Percentiles rank a stretch among this genome's conserved stretches.
phyloP scores from a whole-genome alignment of 2,113 vertebrate genomes.

The Zosterops japonicus region DNA sequence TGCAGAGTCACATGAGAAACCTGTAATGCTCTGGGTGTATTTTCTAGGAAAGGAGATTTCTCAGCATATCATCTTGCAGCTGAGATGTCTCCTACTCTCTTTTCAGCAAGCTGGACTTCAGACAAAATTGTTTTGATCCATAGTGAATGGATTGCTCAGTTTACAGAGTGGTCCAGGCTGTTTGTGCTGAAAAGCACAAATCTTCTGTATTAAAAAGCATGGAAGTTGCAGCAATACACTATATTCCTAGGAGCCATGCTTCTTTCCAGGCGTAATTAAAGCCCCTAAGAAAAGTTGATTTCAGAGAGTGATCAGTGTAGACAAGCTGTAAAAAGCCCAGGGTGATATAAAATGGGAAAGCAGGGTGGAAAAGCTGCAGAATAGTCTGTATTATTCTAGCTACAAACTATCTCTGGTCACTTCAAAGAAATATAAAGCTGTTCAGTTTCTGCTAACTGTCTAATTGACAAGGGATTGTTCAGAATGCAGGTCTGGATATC shows the following conservation, averaged over 20 bases:
- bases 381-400: background rate
- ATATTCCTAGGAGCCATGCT: background rate
- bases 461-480: background rate
- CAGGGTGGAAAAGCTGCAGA: background rate
- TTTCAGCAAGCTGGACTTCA: background rate
- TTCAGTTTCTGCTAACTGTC: background rate
- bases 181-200: background rate
- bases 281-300: background rate
- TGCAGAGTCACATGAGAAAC: background rate
- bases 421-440: background rate
- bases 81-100: background rate
- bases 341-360: background rate
- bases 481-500: slow-evolving; percentile 22
- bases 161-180: background rate
- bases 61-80: background rate
- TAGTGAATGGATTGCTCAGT: background rate
- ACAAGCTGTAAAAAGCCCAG: background rate
- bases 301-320: background rate
- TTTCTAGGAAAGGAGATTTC: background rate
- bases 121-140: background rate
- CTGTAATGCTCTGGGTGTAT: background rate
- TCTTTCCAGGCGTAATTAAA: background rate
- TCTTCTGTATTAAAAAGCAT: background rate
- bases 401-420: background rate
- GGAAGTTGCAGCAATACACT: background rate